Evolutionary conservation across 1,140 invertebrate genomes (phyloP).

Genomic region (Dryas iulia): DNA sequence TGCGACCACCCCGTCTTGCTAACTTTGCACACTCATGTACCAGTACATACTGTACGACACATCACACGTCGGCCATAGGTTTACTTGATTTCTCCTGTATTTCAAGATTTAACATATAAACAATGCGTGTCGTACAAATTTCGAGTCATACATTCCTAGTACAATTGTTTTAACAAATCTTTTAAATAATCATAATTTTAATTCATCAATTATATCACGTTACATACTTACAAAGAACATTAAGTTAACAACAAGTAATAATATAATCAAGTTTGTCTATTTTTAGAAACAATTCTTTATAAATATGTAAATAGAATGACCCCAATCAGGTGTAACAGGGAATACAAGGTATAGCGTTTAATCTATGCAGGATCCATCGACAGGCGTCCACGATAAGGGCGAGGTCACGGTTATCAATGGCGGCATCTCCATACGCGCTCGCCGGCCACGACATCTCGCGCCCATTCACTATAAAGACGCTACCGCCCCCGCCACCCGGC

Average conservation of each 20-base stretch:
- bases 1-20: conserved; percentile 33
- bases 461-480: conserved; percentile 75
- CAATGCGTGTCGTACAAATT: no score
- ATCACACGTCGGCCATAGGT: neutral
- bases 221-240: no score
- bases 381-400: conserved; percentile 62
- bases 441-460: conserved; percentile 74
- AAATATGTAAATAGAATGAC: neutral
- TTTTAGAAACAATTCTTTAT: no score
- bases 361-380: conserved; percentile 48
- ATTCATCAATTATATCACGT: no score
- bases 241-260: no score
- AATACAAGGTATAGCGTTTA: conserved; percentile 25
- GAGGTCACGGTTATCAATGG: conserved; percentile 76
- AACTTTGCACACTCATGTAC: conserved; percentile 7
- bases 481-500: conserved; percentile 36
- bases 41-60: neutral
- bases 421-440: conserved; percentile 71
- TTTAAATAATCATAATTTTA: no score
- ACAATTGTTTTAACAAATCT: no score
- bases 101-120: no score
- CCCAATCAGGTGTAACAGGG: neutral
- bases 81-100: neutral
- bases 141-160: no score
- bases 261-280: no score